phyloP scores from a whole-genome alignment of 2,888 invertebrate species.

The Geotrupes spiniger region DNA sequence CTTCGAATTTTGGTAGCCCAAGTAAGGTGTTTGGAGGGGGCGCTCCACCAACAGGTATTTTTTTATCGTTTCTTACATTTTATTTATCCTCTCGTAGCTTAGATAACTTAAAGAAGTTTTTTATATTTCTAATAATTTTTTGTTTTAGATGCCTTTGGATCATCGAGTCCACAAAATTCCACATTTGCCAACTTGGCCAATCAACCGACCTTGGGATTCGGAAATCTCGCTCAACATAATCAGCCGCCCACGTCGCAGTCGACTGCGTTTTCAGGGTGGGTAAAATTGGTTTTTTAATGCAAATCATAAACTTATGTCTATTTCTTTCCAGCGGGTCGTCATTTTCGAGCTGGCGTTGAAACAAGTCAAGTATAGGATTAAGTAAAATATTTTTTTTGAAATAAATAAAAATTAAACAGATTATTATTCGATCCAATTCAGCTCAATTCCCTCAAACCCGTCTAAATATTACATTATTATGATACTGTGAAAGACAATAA shows the following conservation, averaged over 20 bases:
- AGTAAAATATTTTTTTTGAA: too few relatives aligned
- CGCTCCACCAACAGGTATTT: slow-evolving; percentile 18
- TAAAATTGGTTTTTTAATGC: slow-evolving; percentile 7
- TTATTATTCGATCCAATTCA: too few relatives aligned
- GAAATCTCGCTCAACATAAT: slow-evolving; percentile 60
- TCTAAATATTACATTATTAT: too few relatives aligned
- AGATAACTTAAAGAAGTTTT: too few relatives aligned
- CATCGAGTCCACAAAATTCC: slow-evolving; percentile 53
- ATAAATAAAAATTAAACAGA: too few relatives aligned
- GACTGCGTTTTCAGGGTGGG: slow-evolving; percentile 45
- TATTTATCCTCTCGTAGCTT: too few relatives aligned
- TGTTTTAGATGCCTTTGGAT: slow-evolving; percentile 49
- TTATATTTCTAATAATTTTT: too few relatives aligned
- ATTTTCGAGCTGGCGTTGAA: slow-evolving; percentile 48
- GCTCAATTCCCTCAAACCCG: too few relatives aligned
- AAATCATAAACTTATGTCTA: slow-evolving; percentile 12
- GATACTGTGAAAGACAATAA: too few relatives aligned
- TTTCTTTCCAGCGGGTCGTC: slow-evolving; percentile 43
- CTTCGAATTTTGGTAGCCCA: slow-evolving; percentile 51
- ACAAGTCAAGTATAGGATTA: background rate
- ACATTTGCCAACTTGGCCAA: slow-evolving; percentile 63
- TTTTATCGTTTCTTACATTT: too few relatives aligned
- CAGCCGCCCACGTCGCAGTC: slow-evolving; percentile 41
- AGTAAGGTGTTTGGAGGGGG: slow-evolving; percentile 46
- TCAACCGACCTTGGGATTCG: slow-evolving; percentile 64